Evolutionary conservation across 37 sponge, comb jelly and placozoan species (phyloP), one percentile per base, ranked within the genome.

Genomic region (Chondrosia reniformis): DNA sequence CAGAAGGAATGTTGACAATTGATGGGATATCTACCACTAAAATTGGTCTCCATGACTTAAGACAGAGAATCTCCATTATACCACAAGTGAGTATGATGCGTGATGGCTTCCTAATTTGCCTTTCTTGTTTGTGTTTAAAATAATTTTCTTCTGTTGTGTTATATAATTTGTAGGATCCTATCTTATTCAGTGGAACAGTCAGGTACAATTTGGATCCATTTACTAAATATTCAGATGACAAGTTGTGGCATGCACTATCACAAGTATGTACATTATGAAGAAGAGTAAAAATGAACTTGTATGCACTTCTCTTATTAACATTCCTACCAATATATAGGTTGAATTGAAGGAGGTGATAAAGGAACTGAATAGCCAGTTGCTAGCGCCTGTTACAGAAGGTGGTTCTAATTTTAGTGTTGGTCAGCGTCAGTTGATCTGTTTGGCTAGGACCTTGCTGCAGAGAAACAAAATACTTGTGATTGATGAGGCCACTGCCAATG

Each of bases 401-500:
- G 91, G 91, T 17, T 79, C 79, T 25, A 90, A 90, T 80, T 85
- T 90, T 33, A 85, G 86, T 63, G 91, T 85, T 5, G 91, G 91
- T 22, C 91, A 90, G 80, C 52, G 83, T 46, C 91, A 90, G 72
- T 76, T 90, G 80, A 57, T 90, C 38, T 90, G 91, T 64, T 82
- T 90, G 36, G 91, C 86, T 25, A 69, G 91, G 34, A 86, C 91
- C 9, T 76, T 90, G 4, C 83, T 90, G 30, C 77, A 77, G 73
- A 78, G 55, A 52, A 90, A 90, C 72, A 90, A 90, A 58, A 71
- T 90, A 25, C 80, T 90, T 30, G 80, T 90, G 24, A 81, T 90
- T 32, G 91, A 90, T 63, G 91, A 90, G 58, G 91, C 91, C 36
- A 90, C 91, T 13, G 91, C 91, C 33, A 90, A 90, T 82, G 86